Evolutionary conservation across 2,797 vertebrate species (phyloP), one percentile per base, ranked within the genome.

Genomic region (Phalanger gymnotis): DNA sequence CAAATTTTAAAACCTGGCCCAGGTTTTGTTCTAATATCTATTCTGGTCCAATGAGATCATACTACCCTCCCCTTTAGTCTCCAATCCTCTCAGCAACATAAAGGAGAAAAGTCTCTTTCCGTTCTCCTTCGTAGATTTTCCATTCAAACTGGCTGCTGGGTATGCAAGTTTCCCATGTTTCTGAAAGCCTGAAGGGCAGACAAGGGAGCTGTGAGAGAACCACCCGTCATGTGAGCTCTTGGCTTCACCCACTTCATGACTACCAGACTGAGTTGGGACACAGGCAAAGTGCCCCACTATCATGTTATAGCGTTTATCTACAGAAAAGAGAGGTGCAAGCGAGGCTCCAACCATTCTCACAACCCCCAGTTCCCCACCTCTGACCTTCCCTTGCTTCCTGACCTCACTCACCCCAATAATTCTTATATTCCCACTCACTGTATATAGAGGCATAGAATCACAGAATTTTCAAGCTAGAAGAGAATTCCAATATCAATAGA

Each of bases 401-500:
- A 47, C n/a, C 73, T n/a, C 4, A 61, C n/a, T 73, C n/a, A 40
- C 34, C 34, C 40, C 73, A 81, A 27, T 47, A 81, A 81, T 81
- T 47, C 73, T 81, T 47, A 47, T 11, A 1, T 47, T 58, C 27
- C 6, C 1, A 9, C 12, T 30, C 53, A 0, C 57, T 11, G 31
- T 52, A 53, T 66, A 40, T 73, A 47, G 40, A 47, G 11, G 5
- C 14, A 30, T 4, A 14, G 58, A 28, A 47, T 27, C 5, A 54
- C 19, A 28, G 93, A 91, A 53, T 30, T 2, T 7, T 0, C 22
- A 87, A 92, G 40, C 55, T 11, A 27, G n/a, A 47, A 25, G 91
- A 0, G 0, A 16, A 19, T 47, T 90, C 25, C 27, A 31, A 66
- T 91, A 51, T 51, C 87, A 54, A 28, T 0, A 1, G 27, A 40